Evolutionary conservation across 2,888 invertebrate genomes (phyloP), one percentile per base, ranked within the genome.

Genomic region (Odontomyia ornata): DNA sequence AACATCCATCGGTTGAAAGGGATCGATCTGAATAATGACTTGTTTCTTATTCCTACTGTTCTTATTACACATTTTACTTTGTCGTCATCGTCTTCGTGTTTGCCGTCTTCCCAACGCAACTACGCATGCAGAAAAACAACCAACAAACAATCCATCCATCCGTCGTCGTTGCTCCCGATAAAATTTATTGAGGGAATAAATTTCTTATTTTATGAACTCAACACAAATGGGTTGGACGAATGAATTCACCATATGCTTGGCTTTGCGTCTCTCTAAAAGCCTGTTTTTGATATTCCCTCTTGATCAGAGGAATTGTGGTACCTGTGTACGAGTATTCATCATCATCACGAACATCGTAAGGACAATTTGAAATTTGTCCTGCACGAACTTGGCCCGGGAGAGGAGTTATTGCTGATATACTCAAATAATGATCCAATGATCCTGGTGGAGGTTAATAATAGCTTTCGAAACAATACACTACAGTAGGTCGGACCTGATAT

Each of bases 151-250:
- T 25, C 56, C 36, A 36, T 36, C 36, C 36, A 36, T 36, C 36
- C 36, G 36, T 36, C 36, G 36, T 9, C 71, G 73, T 60, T 28
- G 52, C 56, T 60, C 60, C 36, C 43, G 73, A 73, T 60, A 60
- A 57, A 73, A 73, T 73, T 73, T 73, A 73, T 73, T 73, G 43
- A 15, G 57, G 60, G 60, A 73, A 73, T 73, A 73, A 73, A 73
- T 73, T 73, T 73, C 36, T 30, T 73, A 73, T 60, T 73, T 73
- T 73, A 73, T 73, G 73, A 73, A 73, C 73, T 73, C 73, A 73
- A 21, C 73, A n/a, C n/a, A 73, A 73, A 73, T 36, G 36, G 60
- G 18, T 60, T 27, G 72, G 13, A 23, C 27, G 69, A 36, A 27
- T 62, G 28, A 62, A n/a, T 65, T 36, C 65, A 65, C 36, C 65